phyloP scores from a whole-genome alignment of 2,797 vertebrate species.

The Merluccius polli region DNA sequence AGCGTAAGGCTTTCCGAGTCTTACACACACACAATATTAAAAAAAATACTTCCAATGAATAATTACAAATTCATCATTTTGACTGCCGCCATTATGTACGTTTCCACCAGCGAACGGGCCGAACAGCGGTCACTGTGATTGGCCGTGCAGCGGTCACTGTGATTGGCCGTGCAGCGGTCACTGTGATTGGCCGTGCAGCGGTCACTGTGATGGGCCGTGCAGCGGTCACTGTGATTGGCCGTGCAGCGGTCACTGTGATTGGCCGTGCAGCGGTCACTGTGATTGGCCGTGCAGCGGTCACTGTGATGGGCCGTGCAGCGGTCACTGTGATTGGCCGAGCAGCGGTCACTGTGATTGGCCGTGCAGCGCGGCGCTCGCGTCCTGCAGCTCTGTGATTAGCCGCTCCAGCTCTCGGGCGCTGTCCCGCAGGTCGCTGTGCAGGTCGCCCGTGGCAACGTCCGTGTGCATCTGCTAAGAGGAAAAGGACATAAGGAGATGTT shows the following conservation, averaged over 20 bases:
- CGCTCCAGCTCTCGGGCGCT: conserved; percentile 74
- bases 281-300: no score
- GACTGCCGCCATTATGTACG: no score
- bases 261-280: conserved; percentile 41
- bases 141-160: no score
- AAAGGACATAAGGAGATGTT: no score
- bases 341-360: conserved; percentile 59
- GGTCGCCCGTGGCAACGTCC: conserved; percentile 74
- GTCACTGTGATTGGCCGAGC: no score
- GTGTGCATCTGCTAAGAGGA: conserved; percentile 81
- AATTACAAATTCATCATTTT: neutral
- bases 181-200: conserved; percentile 70
- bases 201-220: conserved; percentile 72
- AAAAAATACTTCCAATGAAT: neutral
- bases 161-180: conserved; percentile 30
- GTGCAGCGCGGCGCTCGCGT: conserved; percentile 75
- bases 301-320: no score
- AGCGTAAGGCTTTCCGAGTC: neutral
- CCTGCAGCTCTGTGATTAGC: conserved; percentile 79
- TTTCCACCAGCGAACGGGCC: no score
- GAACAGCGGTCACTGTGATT: no score
- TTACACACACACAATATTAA: neutral
- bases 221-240: conserved; percentile 74
- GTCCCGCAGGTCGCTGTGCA: conserved; percentile 74
- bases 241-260: no score